These are phyloP conservation scores for Chaetorhynchus papuensis DNA, from an alignment of 2,113 vertebrate genomes.

Conservation along the genomic window DNA sequence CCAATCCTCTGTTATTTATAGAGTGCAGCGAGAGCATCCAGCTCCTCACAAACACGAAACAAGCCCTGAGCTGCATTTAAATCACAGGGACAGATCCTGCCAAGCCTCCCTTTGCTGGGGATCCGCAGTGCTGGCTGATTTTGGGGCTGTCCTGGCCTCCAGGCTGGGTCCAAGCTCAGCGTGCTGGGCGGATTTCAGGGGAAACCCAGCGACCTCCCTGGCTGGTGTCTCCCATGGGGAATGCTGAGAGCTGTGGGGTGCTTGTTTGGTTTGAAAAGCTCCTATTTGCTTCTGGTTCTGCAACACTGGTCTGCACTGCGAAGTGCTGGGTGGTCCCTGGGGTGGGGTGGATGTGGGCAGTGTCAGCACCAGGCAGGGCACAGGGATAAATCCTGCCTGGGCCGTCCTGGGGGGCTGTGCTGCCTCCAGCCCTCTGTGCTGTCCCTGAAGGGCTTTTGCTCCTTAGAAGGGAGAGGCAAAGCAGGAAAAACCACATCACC, in stretches of 20 bases:
- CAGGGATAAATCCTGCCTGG: rapidly evolving
- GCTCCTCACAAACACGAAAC: slow-evolving; percentile 17
- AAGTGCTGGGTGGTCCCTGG: rapidly evolving
- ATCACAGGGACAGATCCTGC: slow-evolving; percentile 8
- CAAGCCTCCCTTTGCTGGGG: background rate
- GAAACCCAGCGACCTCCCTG: rapidly evolving
- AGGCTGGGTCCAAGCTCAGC: background rate
- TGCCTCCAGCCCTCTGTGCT: too few species aligned
- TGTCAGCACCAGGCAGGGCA: background rate
- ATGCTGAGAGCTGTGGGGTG: background rate
- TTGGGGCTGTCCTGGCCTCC: background rate
- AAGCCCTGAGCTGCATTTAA: slow-evolving; percentile 36
- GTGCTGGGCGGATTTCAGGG: background rate
- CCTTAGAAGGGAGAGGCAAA: background rate
- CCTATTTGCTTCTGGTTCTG: rapidly evolving
- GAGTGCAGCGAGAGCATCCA: slow-evolving; percentile 12
- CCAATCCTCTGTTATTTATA: slow-evolving; percentile 40
- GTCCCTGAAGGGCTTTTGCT: background rate
- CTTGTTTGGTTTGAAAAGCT: background rate
- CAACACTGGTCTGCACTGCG: background rate
- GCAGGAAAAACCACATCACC: rapidly evolving
- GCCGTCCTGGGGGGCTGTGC: background rate
- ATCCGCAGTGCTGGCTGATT: background rate
- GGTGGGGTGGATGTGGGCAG: background rate
- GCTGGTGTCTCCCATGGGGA: background rate